Evolutionary conservation across 2,113 vertebrate species (phyloP), one percentile per base, ranked within the genome.

Genomic region (Haemorhous mexicanus): DNA sequence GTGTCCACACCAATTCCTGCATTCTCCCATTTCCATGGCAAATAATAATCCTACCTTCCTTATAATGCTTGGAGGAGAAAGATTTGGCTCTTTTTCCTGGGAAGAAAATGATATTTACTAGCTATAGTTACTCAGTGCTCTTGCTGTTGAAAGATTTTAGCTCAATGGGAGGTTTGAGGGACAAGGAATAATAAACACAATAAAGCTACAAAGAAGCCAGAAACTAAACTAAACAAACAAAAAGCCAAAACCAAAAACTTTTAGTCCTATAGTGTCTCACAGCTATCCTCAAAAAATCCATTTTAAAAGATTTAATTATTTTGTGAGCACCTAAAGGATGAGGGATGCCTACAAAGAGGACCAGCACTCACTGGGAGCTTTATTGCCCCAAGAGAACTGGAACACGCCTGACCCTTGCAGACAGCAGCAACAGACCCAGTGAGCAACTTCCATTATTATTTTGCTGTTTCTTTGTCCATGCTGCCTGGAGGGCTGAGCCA

Each of bases 401-500:
- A 94, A 80, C 74, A 50, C 8, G 91, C 81, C 74, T 88, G 62
- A 32, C 43, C 62, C 67, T 66, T 73, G 70, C n/a, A 91, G 78
- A 53, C 37, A 62, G 84, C 66, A 81, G 37, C 41, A n/a, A 84
- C 61, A 46, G 26, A 79, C 11, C 64, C 74, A 73, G 81, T 35
- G 70, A 89, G 78, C 20, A 92, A 76, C 46, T 46, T 47, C 63
- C 37, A 28, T 32, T 44, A 73, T 46, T 77, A 87, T 59, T 66
- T 27, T 47, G 49, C 44, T 82, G 11, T 76, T 73, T 58, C 70
- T 95, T 90, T 94, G 93, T 50, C 87, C 7, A 0, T 9, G 58
- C 37, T 95, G 81, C 94, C 89, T 56, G 67, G 41, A 90, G 75
- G 94, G 67, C 72, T 90, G 82, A 86, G n/a, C 53, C 82, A 83